Evolutionary conservation across 2,888 invertebrate genomes (phyloP), one percentile per base, ranked within the genome.

Genomic region (Gandaritis pyraliata): DNA sequence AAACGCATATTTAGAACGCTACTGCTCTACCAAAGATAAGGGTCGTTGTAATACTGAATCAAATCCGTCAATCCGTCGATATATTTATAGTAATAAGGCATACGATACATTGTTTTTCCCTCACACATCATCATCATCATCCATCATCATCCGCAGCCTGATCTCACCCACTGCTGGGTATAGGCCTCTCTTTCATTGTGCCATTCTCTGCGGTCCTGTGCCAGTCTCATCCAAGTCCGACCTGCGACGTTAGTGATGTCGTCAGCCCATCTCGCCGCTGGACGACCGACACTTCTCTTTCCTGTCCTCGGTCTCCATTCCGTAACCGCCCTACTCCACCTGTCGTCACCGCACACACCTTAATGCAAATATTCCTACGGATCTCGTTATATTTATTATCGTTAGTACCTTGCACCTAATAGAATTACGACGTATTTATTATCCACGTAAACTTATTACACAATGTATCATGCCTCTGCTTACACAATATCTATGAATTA

Each of bases 381-480:
- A 66, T 66, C 64, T 66, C 59, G 59, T 55, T 48, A 23, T 13
- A 39, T 4, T 23, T 43, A 58, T 45, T 69, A 64, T 52, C 41
- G 43, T 49, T 61, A 60, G 62, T 58, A 55, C 50, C 41, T 61
- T 54, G 63, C 66, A 66, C 63, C 46, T 53, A 63, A 63, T 65
- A 60, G 36, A 46, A 62, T 23, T 55, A 57, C 41, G 16, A 46
- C 12, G 12, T 18, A 18, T 46, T 46, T 23, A n/a, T 45, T 46
- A 46, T 46, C 49, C 53, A 61, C 45, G 4, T 47, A 13, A 8
- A 29, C 29, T 53, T 30, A 13, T 45, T 39, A 39, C 58, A 52
- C 33, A 65, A 68, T 69, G 52, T 75, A 77, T 74, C 72, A 73
- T 64, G 80, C 80, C 78, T 79, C 78, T 67, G 82, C 83, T 82